Base-by-base conservation (phyloP, 1,140 invertebrate genomes). In the Zaprionus nigranus region DNA sequence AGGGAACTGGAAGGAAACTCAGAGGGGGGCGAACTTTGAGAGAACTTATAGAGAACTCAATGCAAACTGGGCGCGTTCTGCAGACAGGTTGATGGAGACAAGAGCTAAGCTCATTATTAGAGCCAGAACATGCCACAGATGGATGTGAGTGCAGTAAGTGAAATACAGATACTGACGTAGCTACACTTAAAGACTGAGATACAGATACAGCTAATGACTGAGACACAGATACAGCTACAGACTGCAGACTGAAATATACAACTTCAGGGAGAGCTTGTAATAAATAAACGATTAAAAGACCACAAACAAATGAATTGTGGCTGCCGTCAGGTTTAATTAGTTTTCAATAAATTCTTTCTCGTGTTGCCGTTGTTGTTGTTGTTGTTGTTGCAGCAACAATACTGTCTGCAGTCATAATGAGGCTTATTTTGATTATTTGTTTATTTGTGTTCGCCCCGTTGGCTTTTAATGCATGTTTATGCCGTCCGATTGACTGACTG, bases 341-440 rank as follows among this genome's bases (percentile, higher is more conserved):
- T 83, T 83, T 83, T 79, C 71, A 76, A 85, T 85, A 72, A 78
- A 80, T 74, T 67, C 61, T 62, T 58, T 46, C 30, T 26, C 63
- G 70, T 60, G 51, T 28, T 62, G 65, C 11, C 22, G 24, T 24
- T 5, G n/a, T 43, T 66, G 49, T 26, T 57, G 46, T 59, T 57
- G 46, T 66, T 69, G 56, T 58, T 66, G 70, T 65, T 72, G 76
- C 34, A 66, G 62, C 53, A 64, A 64, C 43, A 64, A 54, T 67
- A 54, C 73, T 73, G 64, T 61, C 73, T 75, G 83, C 77, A 74
- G 77, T 78, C 80, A 78, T 87, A 87, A 87, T 87, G 84, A 83
- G 83, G 73, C 83, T 87, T 87, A 87, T 87, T 78, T 79, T 69
- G 67, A 88, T 87, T 87, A 87, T 88, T 87, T 87, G 84, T 87